Evolutionary conservation across 1,140 invertebrate genomes (phyloP).

Genomic region (Diabrotica undecimpunctata): DNA sequence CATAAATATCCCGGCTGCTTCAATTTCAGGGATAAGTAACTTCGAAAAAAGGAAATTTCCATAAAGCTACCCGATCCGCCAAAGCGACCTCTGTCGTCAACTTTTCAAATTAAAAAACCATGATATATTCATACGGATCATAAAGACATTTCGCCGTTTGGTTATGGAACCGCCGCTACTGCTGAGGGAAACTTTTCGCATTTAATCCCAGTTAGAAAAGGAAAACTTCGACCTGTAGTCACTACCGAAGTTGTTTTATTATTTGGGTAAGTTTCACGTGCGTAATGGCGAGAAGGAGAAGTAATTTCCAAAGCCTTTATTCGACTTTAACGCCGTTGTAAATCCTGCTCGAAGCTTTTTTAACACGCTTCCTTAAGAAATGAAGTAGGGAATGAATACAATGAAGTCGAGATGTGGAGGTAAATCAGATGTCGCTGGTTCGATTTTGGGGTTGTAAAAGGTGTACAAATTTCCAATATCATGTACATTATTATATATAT

Average conservation of each 20-base stretch:
- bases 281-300: constrained; percentile 5
- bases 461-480: too few relatives aligned
- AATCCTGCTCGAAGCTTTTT: background rate
- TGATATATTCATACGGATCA: constrained; percentile 12
- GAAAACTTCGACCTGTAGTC: background rate
- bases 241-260: constrained; percentile 9
- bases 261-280: constrained; percentile 10
- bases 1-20: too few relatives aligned
- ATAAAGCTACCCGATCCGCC: background rate
- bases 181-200: constrained; percentile 3
- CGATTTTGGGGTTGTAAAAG: too few relatives aligned
- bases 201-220: constrained; percentile 11
- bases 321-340: constrained; percentile 8
- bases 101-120: constrained; percentile 12
- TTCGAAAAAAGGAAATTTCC: background rate
- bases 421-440: too few relatives aligned
- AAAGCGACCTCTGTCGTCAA: background rate
- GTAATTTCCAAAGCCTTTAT: constrained; percentile 7
- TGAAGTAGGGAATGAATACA: too few relatives aligned
- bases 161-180: background rate
- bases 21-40: too few relatives aligned
- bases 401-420: too few relatives aligned
- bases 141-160: constrained; percentile 12
- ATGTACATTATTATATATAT: too few relatives aligned
- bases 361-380: background rate